phyloP scores from a whole-genome alignment of 1,140 invertebrate genomes.

The Chionoecetes opilio region DNA sequence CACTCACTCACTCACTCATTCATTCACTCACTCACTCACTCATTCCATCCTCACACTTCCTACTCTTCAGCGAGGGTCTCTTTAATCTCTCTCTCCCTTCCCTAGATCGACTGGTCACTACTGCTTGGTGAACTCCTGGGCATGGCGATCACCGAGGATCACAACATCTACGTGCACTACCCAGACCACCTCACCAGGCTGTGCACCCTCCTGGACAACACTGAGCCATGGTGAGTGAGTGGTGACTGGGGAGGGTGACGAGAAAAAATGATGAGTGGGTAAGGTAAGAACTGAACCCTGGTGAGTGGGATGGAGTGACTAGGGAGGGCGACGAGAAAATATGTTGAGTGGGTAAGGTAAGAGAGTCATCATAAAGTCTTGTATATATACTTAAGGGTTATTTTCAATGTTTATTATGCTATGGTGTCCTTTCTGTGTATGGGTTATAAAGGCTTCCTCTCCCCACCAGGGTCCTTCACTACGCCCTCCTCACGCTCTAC shows the following conservation, averaged over 20 bases:
- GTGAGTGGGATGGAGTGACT: not conserved
- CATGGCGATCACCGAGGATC: slow-evolving; percentile 43
- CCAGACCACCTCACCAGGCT: slow-evolving; percentile 45
- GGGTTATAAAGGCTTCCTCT: not conserved
- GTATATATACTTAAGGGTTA: too few species aligned
- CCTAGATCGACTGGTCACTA: slow-evolving; percentile 62
- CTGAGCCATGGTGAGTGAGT: slow-evolving; percentile 47
- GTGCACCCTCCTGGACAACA: not conserved
- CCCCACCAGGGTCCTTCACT: slow-evolving; percentile 60
- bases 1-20: not conserved
- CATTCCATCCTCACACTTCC: not conserved
- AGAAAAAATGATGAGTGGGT: not conserved
- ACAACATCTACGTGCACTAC: slow-evolving; percentile 59
- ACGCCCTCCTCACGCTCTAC: slow-evolving; percentile 58
- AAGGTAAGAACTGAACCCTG: not conserved
- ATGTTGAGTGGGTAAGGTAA: too few species aligned
- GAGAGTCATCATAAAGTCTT: too few species aligned
- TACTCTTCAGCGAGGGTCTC: too few species aligned
- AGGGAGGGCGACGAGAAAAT: too few species aligned
- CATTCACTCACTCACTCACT: too few species aligned
- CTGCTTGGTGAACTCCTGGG: slow-evolving; percentile 52
- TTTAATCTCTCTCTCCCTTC: too few species aligned
- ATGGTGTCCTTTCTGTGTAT: not conserved
- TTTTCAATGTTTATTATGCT: too few species aligned
- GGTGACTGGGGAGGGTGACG: not conserved